Evolutionary conservation across 2,888 invertebrate genomes (phyloP), one percentile per base, ranked within the genome.

Genomic region (Eueremaeus valkanovi): DNA sequence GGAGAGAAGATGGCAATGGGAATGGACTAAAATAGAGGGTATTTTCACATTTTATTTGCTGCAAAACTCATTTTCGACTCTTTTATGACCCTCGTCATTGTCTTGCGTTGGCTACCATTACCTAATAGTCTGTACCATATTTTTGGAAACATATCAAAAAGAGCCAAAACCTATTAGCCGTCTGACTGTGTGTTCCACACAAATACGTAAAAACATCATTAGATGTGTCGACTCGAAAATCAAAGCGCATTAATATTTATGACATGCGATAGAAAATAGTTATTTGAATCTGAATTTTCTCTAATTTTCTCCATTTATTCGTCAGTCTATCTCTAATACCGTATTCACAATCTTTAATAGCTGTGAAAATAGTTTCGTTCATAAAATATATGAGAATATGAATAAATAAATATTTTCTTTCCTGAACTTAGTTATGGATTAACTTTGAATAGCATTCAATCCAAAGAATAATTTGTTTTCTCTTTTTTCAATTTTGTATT

Each of bases 191-290:
- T 13, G 45, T 11, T 16, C 18, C 16, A 16, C 6, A n/a, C n/a
- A n/a, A 45, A 13, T 45, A 45, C 45, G 45, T 45, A 45, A 45
- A 45, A 16, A 45, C 45, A 45, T 45, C 45, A 45, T 45, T 45
- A 45, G 9, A 13, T 16, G 6, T 45, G 45, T 45, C 18, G 16
- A 45, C 36, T 45, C 18, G 16, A 45, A 45, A 45, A 27, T 55
- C 55, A 55, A 55, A 55, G 27, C 21, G n/a, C 55, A 55, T 55
- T 55, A 24, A 27, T 55, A 55, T 55, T 55, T 13, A 55, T 55
- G 55, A 55, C 55, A 55, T 45, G 45, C 8, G 11, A 36, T 36
- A 51, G 6, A 18, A 16, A 51, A 51, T 21, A n/a, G 51, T 51
- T 51, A 51, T 51, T 51, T 21, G 21, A 51, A 21, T 21, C 21